A percentile compares a stretch with the other conserved stretches of the same genome.
These are phyloP conservation scores for Periophthalmus magnuspinnatus DNA, from an alignment of 2,797 vertebrate genomes.

Conservation along the genomic window DNA sequence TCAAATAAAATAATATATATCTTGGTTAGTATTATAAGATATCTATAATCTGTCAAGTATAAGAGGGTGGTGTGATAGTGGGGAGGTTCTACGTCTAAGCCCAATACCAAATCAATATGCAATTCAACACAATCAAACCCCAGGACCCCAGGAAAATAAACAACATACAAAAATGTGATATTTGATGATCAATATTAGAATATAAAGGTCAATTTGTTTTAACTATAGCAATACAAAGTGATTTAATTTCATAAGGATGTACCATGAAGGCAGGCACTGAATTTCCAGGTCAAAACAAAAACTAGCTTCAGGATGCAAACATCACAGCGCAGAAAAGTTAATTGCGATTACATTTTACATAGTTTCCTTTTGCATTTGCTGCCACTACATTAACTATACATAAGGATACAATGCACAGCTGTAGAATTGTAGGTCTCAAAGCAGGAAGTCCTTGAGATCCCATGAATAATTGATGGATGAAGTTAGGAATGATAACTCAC, in stretches of 20 bases:
- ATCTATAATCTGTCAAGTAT: background rate
- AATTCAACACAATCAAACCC: background rate
- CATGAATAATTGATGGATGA: constrained; percentile 6
- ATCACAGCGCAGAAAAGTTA: background rate
- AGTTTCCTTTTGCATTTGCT: background rate
- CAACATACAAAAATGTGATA: background rate
- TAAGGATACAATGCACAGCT: background rate
- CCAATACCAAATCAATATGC: background rate
- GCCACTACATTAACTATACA: background rate
- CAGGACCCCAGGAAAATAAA: no score
- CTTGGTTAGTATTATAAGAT: background rate
- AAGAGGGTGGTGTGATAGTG: background rate
- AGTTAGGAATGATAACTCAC: constrained; percentile 21
- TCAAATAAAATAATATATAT: background rate
- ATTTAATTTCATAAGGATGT: background rate
- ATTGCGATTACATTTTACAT: background rate
- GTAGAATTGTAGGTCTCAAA: background rate
- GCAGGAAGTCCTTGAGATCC: constrained; percentile 2
- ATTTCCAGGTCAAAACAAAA: background rate
- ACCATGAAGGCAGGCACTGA: background rate
- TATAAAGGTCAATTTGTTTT: no score
- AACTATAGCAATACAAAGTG: background rate
- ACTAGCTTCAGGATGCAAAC: background rate
- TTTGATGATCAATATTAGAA: background rate
- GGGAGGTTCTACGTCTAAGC: background rate